Base-by-base conservation (phyloP, 2,888 invertebrate species). In the Pachymerium ferrugineum region DNA sequence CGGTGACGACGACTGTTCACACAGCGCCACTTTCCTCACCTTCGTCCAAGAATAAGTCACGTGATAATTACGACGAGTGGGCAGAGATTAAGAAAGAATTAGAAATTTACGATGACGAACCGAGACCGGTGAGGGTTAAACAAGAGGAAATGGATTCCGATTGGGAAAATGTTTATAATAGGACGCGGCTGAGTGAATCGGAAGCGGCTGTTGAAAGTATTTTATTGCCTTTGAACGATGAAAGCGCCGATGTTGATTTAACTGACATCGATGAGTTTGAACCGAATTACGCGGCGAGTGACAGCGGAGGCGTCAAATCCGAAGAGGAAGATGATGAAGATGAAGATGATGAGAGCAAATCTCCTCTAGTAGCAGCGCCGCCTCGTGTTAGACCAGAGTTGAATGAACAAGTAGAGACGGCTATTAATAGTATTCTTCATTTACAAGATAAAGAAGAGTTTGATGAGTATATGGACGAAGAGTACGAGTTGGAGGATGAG, bases 341-440 rank as follows among this genome's bases (percentile, higher is more conserved):
- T 22, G 38, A 19, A 1, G 71, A 71, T 16, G 71, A 38, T 33
- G 71, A 71, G 1, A 38, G 35, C 0, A 54, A 54, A 1, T 54
- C 28, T 25, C 31, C 28, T 12, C 1, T 16, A 28, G 47, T 19
- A 22, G 22, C 14, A 33, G 30, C 29, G 31, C 75, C 67, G 33
- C 70, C 54, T 25, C 54, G 72, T 8, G 74, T 35, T 12, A 72
- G 75, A n/a, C 74, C 74, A 33, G 76, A 72, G 31, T 73, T 72
- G 74, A 89, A 89, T 77, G 88, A 89, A 31, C 90, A 91, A 82
- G 90, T 91, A 76, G 90, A 91, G 81, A 90, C 89, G 80, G 91
- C 91, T 76, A 91, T 91, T 78, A 90, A 91, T 81, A 90, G 90
- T 80, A 91, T 91, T 80, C 83, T 91, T 76, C 90, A 90, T 82